A percentile compares a stretch with the other conserved stretches of the same genome.
Evolutionary conservation across 2,888 invertebrate genomes (phyloP).

Genomic region (Ochropleura leucogaster): DNA sequence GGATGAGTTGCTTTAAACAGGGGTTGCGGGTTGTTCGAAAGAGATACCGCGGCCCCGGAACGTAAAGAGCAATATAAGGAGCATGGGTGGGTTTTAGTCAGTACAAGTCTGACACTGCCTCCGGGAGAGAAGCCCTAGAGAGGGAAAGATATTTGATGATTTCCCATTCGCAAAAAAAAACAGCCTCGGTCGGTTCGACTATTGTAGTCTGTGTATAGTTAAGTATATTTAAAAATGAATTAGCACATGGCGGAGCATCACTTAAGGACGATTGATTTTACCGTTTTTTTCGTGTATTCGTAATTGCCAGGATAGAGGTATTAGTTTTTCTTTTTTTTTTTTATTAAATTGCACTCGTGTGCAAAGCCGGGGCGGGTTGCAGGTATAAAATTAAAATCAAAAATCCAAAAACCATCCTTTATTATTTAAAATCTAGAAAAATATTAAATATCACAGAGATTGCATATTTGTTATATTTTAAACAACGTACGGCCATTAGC

Average conservation of each 20-base stretch:
- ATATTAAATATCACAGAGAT: constrained; percentile 75
- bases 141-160: too few species aligned
- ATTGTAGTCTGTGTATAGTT: not conserved
- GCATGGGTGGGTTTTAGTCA: too few species aligned
- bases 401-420: constrained; percentile 73
- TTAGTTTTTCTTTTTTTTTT: not conserved
- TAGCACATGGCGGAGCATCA: not conserved
- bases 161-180: not conserved
- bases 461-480: constrained; percentile 65
- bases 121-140: too few species aligned
- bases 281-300: not conserved
- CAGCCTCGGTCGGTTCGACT: not conserved
- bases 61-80: too few species aligned
- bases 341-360: not conserved
- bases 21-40: too few species aligned
- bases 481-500: constrained; percentile 29
- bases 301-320: not conserved
- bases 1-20: not conserved
- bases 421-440: constrained; percentile 66
- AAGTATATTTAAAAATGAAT: not conserved
- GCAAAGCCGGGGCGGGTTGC: not conserved
- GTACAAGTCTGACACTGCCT: too few species aligned
- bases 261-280: not conserved
- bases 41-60: too few species aligned
- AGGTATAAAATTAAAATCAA: constrained; percentile 49